phyloP scores from a whole-genome alignment of 1,140 invertebrate species.

The Vanessa atalanta region DNA sequence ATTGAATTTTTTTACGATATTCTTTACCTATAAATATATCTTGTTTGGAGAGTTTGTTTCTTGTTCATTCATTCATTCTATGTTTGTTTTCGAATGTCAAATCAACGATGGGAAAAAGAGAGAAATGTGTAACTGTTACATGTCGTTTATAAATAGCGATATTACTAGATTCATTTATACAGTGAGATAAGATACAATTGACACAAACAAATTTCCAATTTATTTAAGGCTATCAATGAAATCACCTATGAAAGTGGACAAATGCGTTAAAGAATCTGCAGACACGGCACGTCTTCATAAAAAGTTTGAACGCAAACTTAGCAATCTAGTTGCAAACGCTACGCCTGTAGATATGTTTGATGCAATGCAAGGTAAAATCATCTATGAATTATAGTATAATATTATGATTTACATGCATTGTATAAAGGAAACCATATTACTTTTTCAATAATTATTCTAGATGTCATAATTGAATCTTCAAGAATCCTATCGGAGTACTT shows the following conservation, averaged over 20 bases:
- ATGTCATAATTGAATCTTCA: constrained; percentile 68
- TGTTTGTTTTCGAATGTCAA: no score
- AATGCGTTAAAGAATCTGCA: constrained; percentile 59
- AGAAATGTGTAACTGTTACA: no score
- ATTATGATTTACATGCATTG: not conserved
- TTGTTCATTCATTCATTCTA: no score
- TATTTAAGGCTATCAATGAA: constrained; percentile 47
- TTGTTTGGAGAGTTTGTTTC: no score
- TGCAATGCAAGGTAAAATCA: constrained; percentile 61
- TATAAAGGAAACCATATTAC: not conserved
- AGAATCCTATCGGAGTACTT: constrained; percentile 62
- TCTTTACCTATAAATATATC: no score
- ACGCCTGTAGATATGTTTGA: constrained; percentile 57
- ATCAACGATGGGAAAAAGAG: no score
- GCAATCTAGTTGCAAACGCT: constrained; percentile 47
- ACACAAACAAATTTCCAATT: not conserved
- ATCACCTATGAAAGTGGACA: constrained; percentile 55
- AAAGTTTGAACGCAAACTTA: constrained; percentile 67
- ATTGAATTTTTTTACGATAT: not conserved
- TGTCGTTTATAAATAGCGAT: no score
- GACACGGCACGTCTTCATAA: constrained; percentile 63
- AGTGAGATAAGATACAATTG: no score
- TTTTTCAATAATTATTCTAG: constrained; percentile 45
- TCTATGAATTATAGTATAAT: no score
- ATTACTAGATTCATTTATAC: no score